Conservation (phyloP, 1,140 invertebrate genomes). For the Drosophila chauvacae region DNA sequence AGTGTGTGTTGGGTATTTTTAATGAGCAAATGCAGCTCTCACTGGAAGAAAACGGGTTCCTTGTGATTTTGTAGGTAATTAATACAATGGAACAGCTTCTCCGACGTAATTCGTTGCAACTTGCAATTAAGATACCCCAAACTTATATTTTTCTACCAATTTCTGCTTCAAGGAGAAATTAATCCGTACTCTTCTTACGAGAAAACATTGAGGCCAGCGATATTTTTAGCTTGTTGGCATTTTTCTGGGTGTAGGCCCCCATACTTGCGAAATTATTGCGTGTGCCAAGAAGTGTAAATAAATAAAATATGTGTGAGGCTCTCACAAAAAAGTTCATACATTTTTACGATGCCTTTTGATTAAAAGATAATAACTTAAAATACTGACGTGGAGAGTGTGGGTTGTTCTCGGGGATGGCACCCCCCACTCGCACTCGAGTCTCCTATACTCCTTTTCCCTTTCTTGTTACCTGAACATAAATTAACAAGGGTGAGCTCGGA, state of each 20-base stretch:
- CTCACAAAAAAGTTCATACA: conserved; percentile 68
- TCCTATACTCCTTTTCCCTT: conserved; percentile 17
- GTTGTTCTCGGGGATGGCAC: conserved; percentile 10
- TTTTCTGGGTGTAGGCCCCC: conserved; percentile 10
- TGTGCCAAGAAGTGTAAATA: conserved; percentile 35
- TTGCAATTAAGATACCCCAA: background rate
- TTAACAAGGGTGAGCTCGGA: conserved; percentile 37
- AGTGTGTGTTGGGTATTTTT: conserved; percentile 32
- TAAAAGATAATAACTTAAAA: conserved; percentile 63
- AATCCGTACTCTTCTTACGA: background rate
- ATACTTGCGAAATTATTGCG: background rate
- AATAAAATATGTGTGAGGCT: conserved; percentile 46
- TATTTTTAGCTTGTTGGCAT: conserved; percentile 5
- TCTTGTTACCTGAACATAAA: conserved; percentile 71
- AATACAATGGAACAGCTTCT: background rate
- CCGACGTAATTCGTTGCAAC: background rate
- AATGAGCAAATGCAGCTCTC: conserved; percentile 53
- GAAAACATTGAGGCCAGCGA: background rate
- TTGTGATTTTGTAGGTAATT: background rate
- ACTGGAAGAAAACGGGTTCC: background rate
- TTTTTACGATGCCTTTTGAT: conserved; percentile 70
- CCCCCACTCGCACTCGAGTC: conserved; percentile 4
- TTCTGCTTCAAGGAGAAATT: background rate
- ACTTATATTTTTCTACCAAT: background rate
- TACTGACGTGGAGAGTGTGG: background rate